These are phyloP conservation scores for Corythoichthys haematopterus DNA, from an alignment of 2,113 vertebrate species.

Conservation along the genomic window DNA sequence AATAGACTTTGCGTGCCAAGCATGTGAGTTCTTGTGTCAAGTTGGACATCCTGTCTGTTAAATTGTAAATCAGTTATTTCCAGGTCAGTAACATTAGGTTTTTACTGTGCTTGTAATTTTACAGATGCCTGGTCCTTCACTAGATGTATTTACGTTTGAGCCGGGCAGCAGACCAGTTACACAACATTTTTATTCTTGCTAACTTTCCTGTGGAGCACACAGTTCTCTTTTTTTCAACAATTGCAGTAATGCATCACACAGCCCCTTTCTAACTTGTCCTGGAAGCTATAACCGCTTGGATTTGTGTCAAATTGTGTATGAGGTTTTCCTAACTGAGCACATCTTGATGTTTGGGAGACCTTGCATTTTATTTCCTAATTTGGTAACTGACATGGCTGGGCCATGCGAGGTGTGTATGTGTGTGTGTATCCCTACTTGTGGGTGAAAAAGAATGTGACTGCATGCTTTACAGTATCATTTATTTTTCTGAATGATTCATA, in stretches of 20 bases:
- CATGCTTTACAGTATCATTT: slow-evolving; percentile 2
- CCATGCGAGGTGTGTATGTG: slow-evolving; percentile 11
- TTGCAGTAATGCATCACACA: neutral
- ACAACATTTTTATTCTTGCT: neutral
- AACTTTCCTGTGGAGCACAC: neutral
- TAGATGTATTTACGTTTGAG: too few relatives aligned
- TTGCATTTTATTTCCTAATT: slow-evolving; percentile 61
- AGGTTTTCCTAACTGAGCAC: slow-evolving; percentile 19
- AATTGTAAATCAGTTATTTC: too few relatives aligned
- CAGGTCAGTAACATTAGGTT: too few relatives aligned
- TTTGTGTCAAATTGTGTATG: slow-evolving; percentile 9
- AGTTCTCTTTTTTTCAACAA: neutral
- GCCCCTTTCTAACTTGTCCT: slow-evolving; percentile 5
- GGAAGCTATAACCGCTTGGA: slow-evolving; percentile 1
- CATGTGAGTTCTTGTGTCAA: slow-evolving; percentile 12
- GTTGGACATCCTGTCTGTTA: too few relatives aligned
- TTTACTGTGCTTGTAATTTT: too few relatives aligned
- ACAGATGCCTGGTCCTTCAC: too few relatives aligned
- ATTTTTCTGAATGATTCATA: slow-evolving; percentile 42
- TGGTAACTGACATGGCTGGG: slow-evolving; percentile 44
- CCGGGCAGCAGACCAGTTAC: neutral
- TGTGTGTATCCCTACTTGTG: slow-evolving; percentile 5
- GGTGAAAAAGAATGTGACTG: slow-evolving; percentile 2
- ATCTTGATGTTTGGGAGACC: slow-evolving; percentile 45
- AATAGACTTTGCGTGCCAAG: too few relatives aligned